Evolutionary conservation across 1,140 invertebrate genomes (phyloP), one percentile per base, ranked within the genome.

Genomic region (Danaus plexippus): DNA sequence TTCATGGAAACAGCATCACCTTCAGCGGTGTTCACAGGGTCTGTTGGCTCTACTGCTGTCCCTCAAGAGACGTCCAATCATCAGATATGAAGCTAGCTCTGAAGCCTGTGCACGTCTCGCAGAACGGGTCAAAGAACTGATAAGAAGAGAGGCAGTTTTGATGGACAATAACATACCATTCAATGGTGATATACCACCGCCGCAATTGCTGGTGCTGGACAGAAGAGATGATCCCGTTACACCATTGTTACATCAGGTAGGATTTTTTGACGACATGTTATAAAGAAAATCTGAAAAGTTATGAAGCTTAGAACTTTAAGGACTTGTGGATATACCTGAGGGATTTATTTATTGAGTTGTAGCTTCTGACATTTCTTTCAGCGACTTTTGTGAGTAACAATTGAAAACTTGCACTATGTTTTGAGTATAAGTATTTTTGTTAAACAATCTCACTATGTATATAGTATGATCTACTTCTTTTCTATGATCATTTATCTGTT

Each of bases 161-260:
- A 96, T 98, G 85, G 92, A 97, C 73, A 71, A 72, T 40, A 73
- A 73, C 32, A 69, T 81, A 50, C 75, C 81, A 0, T 96, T 95
- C 77, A 89, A 93, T 43, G 90, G 90, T n/a, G 89, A 92, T 66
- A 89, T 92, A 22, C 92, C 91, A 0, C 88, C 90, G 5, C 93
- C 96, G 1, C 80, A 97, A 58, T 76, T 99, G 52, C 75, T 99
- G 1, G 94, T 99, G 63, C 74, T 99, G 10, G 97, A 99, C 78
- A 89, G 97, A 67, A 89, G 94, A 71, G 94, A 96, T 82, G 98
- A 99, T 90, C 94, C 97, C 0, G 92, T 99, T 0, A 99, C 98
- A 2, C 98, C 98, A 0, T 84, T 99, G 47, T 84, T 99, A n/a
- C 98, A 96, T 88, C 98, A 97, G 88, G 90, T 89, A 71, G 40